Base-by-base conservation (phyloP, 2,888 invertebrate genomes). In the Sylvicola cinctus region DNA sequence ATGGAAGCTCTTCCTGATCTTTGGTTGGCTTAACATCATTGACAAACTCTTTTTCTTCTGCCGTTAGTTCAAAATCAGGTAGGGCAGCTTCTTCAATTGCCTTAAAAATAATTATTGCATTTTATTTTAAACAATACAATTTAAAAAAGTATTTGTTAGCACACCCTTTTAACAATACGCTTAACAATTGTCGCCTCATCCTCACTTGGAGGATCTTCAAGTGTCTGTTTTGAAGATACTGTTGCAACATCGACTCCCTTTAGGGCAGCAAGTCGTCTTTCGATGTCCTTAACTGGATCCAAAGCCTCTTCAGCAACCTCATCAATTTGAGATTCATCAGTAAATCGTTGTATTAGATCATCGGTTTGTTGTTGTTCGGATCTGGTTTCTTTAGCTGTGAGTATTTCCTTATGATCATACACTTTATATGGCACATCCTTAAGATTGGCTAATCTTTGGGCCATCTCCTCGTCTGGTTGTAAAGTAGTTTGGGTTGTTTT, bases 341-440 rank as follows among this genome's bases (percentile, higher is more conserved):
- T 41, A 38, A 55, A 57, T 37, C 58, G 72, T 34, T 62, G 63
- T 37, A 83, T 49, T n/a, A 83, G 57, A 45, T 75, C 73, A 46
- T 77, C 68, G 15, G 68, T 66, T 55, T 77, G 74, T 44, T 81
- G 68, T 47, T 75, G 67, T 45, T 76, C 74, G 11, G 69, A 68
- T 50, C 74, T 64, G 29, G 61, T 60, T 44, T 77, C 74, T 12
- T 62, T 61, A 26, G 58, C 47, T 32, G 60, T 51, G 27, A 63
- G 40, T 26, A 58, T 40, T 37, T 53, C 49, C 38, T 51, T 49
- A 36, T 50, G 51, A 12, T 49, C 49, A 35, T 55, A 51, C 34
- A 51, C 50, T 33, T 53, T 52, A 11, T 49, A 46, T 29, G 50
- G 47, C 15, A 52, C 60, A 36, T 72, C 76, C 52, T 70, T 74